Conservation (phyloP, 2,888 invertebrate genomes). For the Serripes groenlandicus region DNA sequence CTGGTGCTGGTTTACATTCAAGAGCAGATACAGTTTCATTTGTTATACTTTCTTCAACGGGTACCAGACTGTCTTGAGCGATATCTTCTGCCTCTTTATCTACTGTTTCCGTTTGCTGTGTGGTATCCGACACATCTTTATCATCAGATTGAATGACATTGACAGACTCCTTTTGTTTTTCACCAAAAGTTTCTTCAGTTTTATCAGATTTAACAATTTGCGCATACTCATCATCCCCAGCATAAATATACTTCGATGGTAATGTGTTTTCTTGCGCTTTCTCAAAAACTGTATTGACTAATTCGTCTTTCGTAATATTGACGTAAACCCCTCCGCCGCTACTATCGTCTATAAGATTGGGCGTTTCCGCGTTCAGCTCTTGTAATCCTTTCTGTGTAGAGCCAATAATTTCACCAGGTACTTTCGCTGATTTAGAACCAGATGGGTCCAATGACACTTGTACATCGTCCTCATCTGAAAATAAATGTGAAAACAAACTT, state of each 20-base stretch:
- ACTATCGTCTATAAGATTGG: not conserved
- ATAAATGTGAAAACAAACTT: too few species aligned
- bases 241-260: constrained; percentile 10
- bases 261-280: not conserved
- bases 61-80: not conserved
- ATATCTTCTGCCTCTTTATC: not conserved
- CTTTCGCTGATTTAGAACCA: constrained; percentile 15
- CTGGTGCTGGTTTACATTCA: constrained; percentile 11
- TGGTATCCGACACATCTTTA: not conserved
- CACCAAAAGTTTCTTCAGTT: not conserved
- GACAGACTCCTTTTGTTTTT: not conserved
- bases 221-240: constrained; percentile 45
- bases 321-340: constrained; percentile 18
- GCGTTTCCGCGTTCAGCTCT: not conserved
- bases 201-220: constrained; percentile 20
- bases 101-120: not conserved
- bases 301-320: constrained; percentile 3
- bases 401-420: not conserved
- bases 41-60: not conserved
- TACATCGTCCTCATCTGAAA: constrained; percentile 46
- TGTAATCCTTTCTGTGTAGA: not conserved
- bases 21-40: not conserved
- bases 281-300: not conserved
- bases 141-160: not conserved
- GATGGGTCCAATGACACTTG: constrained; percentile 46